Evolutionary conservation across 2,113 vertebrate genomes (phyloP).

Genomic region (Rafetus swinhoei): DNA sequence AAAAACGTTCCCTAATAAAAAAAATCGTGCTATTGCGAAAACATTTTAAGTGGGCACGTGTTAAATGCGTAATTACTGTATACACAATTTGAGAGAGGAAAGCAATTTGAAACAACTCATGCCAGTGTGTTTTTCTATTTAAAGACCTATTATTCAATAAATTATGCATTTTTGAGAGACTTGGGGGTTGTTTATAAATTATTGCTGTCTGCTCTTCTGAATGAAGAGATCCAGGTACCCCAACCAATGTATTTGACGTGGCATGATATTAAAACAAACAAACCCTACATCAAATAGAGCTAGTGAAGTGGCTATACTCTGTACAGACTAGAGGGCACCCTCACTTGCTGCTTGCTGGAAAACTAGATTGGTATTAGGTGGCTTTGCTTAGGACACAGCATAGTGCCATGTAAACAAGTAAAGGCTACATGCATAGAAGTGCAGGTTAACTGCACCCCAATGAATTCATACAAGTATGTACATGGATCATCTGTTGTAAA

Average conservation of each 20-base stretch:
- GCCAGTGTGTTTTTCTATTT: not conserved
- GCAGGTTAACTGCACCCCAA: not conserved
- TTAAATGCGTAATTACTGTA: too few relatives aligned
- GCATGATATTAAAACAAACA: not conserved
- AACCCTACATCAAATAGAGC: not conserved
- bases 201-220: not conserved
- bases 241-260: not conserved
- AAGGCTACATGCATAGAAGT: not conserved
- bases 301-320: not conserved
- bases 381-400: not conserved
- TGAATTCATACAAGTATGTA: fast-evolving
- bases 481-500: not conserved
- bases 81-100: not conserved
- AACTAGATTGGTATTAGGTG: not conserved
- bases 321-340: not conserved
- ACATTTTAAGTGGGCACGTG: too few relatives aligned
- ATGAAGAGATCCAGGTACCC: not conserved
- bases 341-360: not conserved
- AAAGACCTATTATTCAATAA: not conserved
- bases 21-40: too few relatives aligned
- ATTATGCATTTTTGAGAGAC: not conserved
- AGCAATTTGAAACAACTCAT: not conserved
- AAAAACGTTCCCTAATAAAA: too few relatives aligned
- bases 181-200: not conserved
- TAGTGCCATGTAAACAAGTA: not conserved